Base-by-base conservation (phyloP, 2,888 invertebrate genomes). In the Neria commutata region DNA sequence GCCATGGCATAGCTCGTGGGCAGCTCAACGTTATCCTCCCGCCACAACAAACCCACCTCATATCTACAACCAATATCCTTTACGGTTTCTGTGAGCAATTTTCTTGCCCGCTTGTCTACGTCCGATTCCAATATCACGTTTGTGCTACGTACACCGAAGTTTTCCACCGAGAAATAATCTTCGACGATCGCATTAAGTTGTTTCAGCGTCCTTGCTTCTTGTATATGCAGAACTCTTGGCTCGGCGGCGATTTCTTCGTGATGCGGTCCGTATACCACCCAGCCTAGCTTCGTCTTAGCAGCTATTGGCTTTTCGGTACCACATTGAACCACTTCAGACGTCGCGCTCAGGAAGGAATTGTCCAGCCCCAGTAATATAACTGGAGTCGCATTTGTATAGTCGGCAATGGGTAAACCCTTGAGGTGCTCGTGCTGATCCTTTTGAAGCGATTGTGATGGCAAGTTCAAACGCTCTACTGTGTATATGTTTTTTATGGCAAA, bases 11-110 rank as follows among this genome's bases (percentile, higher is more conserved):
- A 63, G 19, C 62, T 65, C 14, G 54, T 17, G 4, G 63, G 64
- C 5, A 65, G 17, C 0, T 33, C 5, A 2, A 37, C 21, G 0
- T 55, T 16, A 29, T 62, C 62, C 1, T 47, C 1, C 11, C 53
- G 49, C 64, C 67, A 66, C 24, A 67, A 11, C 8, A 65, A 45
- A 14, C 61, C 54, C 8, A 56, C 56, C 23, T 65, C 63, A 10
- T 59, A 65, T 3, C 46, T 62, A 0, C 42, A 26, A 11, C 49
- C 50, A 1, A 46, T 26, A 6, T 29, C 3, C 40, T 45, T 61
- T 3, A 49, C 54, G 1, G 62, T 58, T 6, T 60, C 37, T 16
- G 42, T 10, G 2, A 63, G 29, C 21, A 63, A 60, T n/a, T 16
- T 11, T 19, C 37, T 51, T 1, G 50, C 58, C 14, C 56, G 56